Conservation (phyloP, 64 coral and sea anemone genomes). For the Catalaphyllia jardinei region DNA sequence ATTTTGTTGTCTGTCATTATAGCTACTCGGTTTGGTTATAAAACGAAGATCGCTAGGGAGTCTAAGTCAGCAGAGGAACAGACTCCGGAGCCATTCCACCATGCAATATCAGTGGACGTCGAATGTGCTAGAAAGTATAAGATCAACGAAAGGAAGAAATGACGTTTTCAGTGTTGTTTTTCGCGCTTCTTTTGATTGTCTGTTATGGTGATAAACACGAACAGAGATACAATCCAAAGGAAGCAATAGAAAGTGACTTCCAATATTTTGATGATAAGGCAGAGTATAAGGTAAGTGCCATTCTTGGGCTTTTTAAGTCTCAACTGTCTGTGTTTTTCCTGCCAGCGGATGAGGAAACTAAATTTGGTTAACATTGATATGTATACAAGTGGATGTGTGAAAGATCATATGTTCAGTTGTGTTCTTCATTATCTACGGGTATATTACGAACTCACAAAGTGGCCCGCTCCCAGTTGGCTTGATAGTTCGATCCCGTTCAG, state of each 20-base stretch:
- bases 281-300: background rate
- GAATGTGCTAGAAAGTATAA: constrained; percentile 2
- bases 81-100: background rate
- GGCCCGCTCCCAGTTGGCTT: too few species aligned
- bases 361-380: too few species aligned
- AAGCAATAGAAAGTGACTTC: background rate
- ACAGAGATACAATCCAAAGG: background rate
- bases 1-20: constrained; percentile 2
- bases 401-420: too few species aligned
- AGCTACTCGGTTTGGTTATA: constrained; percentile 9
- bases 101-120: background rate
- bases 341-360: too few species aligned
- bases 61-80: background rate
- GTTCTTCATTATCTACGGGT: too few species aligned
- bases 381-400: too few species aligned
- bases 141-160: constrained; percentile 17
- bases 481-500: too few species aligned
- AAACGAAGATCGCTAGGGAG: background rate
- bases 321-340: too few species aligned
- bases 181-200: background rate
- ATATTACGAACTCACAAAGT: too few species aligned
- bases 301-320: too few species aligned
- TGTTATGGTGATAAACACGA: constrained; percentile 23
- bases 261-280: background rate
- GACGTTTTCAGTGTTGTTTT: background rate